phyloP scores from a whole-genome alignment of 2,888 invertebrate genomes.

The Plusia festucae region DNA sequence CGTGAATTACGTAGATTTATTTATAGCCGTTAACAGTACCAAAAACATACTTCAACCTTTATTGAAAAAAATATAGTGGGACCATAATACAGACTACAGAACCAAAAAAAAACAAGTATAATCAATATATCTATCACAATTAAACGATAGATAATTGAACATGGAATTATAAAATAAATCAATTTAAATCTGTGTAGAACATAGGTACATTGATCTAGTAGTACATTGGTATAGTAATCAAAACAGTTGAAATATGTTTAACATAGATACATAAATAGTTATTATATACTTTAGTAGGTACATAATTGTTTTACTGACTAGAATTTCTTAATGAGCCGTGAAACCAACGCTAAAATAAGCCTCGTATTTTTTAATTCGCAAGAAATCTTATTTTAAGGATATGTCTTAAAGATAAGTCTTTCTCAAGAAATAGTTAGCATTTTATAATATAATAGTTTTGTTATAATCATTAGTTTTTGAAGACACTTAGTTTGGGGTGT shows the following conservation, averaged over 20 bases:
- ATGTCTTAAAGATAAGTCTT: conserved; percentile 75
- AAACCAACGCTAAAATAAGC: conserved; percentile 72
- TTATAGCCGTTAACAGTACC: conserved; percentile 4
- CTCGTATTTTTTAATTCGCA: conserved; percentile 67
- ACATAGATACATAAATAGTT: conserved; percentile 18
- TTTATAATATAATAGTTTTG: conserved; percentile 35
- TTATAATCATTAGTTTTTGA: conserved; percentile 48
- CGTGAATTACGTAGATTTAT: not conserved
- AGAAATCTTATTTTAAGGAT: conserved; percentile 71
- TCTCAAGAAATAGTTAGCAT: conserved; percentile 57
- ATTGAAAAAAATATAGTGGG: not conserved
- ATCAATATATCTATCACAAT: not conserved
- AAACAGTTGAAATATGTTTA: conserved; percentile 34
- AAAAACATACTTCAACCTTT: conserved; percentile 1
- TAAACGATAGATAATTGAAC: not conserved
- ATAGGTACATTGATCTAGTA: too few species aligned
- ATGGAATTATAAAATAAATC: not conserved
- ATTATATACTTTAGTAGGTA: conserved; percentile 5
- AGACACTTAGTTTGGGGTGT: conserved; percentile 70
- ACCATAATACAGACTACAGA: not conserved
- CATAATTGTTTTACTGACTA: conserved; percentile 46
- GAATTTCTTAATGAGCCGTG: conserved; percentile 41
- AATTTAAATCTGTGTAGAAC: not conserved
- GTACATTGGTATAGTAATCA: too few species aligned
- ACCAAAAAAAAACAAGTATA: not conserved